These are phyloP conservation scores for Agrilus cyanescens DNA, from an alignment of 2,888 invertebrate species.

Conservation along the genomic window DNA sequence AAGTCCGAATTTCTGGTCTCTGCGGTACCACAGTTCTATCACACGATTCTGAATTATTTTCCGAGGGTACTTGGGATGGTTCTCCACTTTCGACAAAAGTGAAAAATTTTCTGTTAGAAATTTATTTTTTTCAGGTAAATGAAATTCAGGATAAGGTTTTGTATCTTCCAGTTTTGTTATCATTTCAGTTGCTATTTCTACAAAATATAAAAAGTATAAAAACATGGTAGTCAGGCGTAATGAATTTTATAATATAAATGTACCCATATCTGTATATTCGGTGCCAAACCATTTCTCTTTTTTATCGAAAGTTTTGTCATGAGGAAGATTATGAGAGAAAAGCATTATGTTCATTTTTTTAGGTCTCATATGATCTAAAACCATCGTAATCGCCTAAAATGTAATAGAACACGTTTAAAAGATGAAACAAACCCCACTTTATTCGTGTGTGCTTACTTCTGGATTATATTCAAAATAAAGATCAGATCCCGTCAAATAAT, in stretches of 20 bases:
- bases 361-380: conserved; percentile 49
- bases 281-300: conserved; percentile 78
- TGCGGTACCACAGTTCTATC: conserved; percentile 71
- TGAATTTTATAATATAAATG: background rate
- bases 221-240: background rate
- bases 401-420: background rate
- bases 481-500: conserved; percentile 66
- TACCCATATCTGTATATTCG: conserved; percentile 53
- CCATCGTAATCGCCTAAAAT: conserved; percentile 44
- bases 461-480: conserved; percentile 69
- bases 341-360: conserved; percentile 60
- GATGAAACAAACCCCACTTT: no score
- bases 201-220: conserved; percentile 8
- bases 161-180: conserved; percentile 49
- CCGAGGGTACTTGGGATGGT: conserved; percentile 39
- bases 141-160: conserved; percentile 45
- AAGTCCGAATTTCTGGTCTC: conserved; percentile 69
- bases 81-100: conserved; percentile 37
- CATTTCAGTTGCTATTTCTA: conserved; percentile 53
- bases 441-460: conserved; percentile 33
- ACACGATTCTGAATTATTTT: conserved; percentile 43
- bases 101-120: conserved; percentile 63
- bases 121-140: conserved; percentile 58
- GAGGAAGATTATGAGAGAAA: conserved; percentile 47
- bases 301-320: conserved; percentile 44